Percentiles rank a stretch among this genome's conserved stretches.
Conservation (phyloP, 2,888 invertebrate genomes). For the Cataglyphis cursor region DNA sequence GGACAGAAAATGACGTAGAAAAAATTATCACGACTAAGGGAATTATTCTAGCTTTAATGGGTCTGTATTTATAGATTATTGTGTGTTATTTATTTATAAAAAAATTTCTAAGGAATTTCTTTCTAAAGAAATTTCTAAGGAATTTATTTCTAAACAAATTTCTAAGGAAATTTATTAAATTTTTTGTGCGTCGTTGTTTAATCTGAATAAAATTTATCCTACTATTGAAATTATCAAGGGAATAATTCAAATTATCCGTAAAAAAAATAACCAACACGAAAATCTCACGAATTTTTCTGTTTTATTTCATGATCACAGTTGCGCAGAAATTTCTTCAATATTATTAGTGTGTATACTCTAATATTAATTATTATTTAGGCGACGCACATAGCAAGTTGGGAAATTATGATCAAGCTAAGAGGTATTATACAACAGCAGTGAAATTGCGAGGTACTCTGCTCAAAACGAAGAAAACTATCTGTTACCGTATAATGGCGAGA, state of each 20-base stretch:
- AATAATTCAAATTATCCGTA: background rate
- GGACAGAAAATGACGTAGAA: background rate
- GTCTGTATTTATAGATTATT: constrained; percentile 42
- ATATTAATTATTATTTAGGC: constrained; percentile 61
- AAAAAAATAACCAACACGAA: background rate
- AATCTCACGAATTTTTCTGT: background rate
- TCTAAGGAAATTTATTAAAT: background rate
- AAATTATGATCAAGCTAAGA: constrained; percentile 71
- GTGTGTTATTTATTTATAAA: background rate
- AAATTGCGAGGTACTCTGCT: constrained; percentile 21
- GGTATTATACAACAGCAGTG: constrained; percentile 69
- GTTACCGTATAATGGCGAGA: constrained; percentile 48
- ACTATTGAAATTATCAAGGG: background rate
- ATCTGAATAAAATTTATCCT: background rate
- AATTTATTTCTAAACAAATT: background rate
- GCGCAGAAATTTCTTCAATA: background rate
- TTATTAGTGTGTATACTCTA: background rate
- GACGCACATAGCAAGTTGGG: constrained; percentile 74
- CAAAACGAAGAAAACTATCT: constrained; percentile 6
- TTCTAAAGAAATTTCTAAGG: background rate
- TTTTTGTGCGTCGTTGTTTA: background rate
- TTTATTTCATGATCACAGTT: background rate
- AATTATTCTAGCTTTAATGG: constrained; percentile 54
- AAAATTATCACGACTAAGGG: background rate
- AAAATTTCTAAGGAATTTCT: too few relatives aligned